Evolutionary conservation across 2,113 vertebrate species (phyloP).

Genomic region (Ophthalmolycus amberensis): DNA sequence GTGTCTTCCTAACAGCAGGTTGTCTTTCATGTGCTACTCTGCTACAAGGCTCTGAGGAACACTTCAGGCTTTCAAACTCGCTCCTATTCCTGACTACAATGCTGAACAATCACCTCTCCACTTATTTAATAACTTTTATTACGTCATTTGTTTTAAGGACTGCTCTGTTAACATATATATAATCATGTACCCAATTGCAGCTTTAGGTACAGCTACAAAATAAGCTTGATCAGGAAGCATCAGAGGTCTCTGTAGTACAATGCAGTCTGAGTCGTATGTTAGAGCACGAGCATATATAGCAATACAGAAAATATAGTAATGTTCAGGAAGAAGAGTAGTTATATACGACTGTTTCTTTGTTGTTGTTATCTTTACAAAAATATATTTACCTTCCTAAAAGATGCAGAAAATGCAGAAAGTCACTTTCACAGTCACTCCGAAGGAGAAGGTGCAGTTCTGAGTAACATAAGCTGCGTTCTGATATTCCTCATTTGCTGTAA

Average conservation of each 20-base stretch:
- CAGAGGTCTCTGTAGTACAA: neutral
- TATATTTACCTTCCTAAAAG: neutral
- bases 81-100: neutral
- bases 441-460: neutral
- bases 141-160: neutral
- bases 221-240: neutral
- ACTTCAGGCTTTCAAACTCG: constrained; percentile 16
- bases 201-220: neutral
- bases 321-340: neutral
- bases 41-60: constrained; percentile 10
- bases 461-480: neutral
- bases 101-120: neutral
- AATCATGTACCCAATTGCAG: neutral
- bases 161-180: neutral
- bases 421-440: neutral
- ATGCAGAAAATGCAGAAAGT: neutral
- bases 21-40: constrained; percentile 29
- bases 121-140: neutral
- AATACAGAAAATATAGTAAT: neutral
- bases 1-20: constrained; percentile 31
- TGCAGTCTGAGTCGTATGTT: neutral
- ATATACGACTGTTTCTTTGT: neutral
- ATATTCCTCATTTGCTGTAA: constrained; percentile 15
- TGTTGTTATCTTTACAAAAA: neutral
- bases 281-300: neutral